Percentiles rank a stretch among this genome's conserved stretches.
Conservation (phyloP, 2,113 vertebrate genomes). For the Elephantulus edwardii region DNA sequence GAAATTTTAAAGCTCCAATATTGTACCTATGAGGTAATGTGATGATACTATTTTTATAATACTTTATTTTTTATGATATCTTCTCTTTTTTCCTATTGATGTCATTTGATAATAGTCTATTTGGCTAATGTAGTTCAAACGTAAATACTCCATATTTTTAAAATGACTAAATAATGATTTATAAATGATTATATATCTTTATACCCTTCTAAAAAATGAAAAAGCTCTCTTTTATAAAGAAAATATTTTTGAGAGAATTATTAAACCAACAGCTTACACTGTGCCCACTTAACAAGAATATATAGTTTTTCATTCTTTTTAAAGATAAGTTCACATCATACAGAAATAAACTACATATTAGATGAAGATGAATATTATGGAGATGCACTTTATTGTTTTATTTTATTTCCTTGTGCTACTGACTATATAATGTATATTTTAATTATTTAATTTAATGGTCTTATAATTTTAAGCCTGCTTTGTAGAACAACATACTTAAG, state of each 20-base stretch:
- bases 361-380: constrained; percentile 53
- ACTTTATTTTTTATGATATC: neutral
- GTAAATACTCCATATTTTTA: constrained; percentile 67
- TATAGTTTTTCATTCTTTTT: constrained; percentile 89
- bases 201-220: constrained; percentile 62
- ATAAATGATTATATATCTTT: constrained; percentile 9
- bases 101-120: constrained; percentile 36
- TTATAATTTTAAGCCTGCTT: constrained; percentile 55
- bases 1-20: constrained; percentile 56
- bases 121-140: constrained; percentile 49
- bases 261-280: constrained; percentile 75
- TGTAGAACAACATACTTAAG: constrained; percentile 34
- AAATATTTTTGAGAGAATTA: constrained; percentile 83
- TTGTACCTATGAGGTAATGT: constrained; percentile 42
- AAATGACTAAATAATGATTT: constrained; percentile 65
- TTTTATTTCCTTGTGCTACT: constrained; percentile 62
- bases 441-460: constrained; percentile 42
- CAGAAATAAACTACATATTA: constrained; percentile 43
- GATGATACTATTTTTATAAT: neutral
- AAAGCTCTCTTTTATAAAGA: constrained; percentile 69
- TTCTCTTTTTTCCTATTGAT: constrained; percentile 38
- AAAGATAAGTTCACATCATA: constrained; percentile 42
- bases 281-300: constrained; percentile 77
- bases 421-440: constrained; percentile 60
- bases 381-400: constrained; percentile 34